phyloP scores from a whole-genome alignment of 2,113 vertebrate species.

The Urocynchramus pylzowi region DNA sequence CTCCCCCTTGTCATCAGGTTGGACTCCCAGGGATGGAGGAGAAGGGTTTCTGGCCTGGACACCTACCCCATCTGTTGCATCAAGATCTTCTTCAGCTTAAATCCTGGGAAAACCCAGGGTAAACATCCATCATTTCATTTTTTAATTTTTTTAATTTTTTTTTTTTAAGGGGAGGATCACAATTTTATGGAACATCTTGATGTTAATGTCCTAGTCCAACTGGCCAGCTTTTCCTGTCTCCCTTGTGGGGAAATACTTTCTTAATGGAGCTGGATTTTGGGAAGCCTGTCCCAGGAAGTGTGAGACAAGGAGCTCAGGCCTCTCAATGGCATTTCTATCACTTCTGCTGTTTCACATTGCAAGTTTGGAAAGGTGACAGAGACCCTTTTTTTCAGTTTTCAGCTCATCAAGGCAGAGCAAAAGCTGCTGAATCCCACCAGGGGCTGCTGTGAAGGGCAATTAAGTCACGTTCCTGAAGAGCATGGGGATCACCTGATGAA shows the following conservation, averaged over 20 bases:
- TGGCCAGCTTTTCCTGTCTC: background rate
- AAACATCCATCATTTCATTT: background rate
- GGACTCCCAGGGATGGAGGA: background rate
- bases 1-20: background rate
- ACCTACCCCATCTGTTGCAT: background rate
- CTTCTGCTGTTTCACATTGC: background rate
- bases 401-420: background rate
- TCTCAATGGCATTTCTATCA: background rate
- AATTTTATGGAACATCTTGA: background rate
- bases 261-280: background rate
- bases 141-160: background rate
- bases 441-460: background rate
- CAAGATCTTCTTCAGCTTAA: background rate
- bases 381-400: background rate
- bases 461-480: background rate
- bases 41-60: background rate
- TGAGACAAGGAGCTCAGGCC: background rate
- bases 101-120: background rate
- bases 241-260: background rate
- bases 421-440: background rate
- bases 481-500: conserved; percentile 34
- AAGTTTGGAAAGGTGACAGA: background rate
- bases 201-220: background rate
- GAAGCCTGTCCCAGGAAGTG: background rate
- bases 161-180: background rate